These are phyloP conservation scores for Pantherophis vulpinus DNA, from an alignment of 2,797 vertebrate species.

Conservation along the genomic window DNA sequence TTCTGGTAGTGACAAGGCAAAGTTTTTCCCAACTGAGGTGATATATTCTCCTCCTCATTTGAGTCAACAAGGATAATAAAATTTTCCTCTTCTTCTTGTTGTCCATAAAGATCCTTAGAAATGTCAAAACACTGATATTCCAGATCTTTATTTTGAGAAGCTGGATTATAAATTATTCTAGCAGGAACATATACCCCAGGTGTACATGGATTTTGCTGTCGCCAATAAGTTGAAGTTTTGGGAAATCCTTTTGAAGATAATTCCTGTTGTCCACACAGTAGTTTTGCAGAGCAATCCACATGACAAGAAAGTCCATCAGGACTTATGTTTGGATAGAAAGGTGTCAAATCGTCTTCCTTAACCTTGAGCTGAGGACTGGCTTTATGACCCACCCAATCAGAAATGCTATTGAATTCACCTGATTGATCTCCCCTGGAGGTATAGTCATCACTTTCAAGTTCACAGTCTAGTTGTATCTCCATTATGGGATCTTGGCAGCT, in stretches of 20 bases:
- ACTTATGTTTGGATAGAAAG: neutral
- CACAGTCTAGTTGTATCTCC: neutral
- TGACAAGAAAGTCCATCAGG: neutral
- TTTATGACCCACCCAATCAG: neutral
- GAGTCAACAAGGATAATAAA: rapidly evolving
- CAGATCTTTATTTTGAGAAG: conserved; percentile 12
- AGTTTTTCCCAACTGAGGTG: neutral
- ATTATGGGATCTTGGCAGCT: conserved; percentile 20
- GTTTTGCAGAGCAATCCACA: conserved; percentile 18
- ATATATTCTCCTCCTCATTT: conserved; percentile 4
- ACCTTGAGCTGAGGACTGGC: conserved; percentile 1
- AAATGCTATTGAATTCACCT: conserved; percentile 2
- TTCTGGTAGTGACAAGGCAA: conserved; percentile 18
- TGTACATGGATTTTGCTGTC: neutral
- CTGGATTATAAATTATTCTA: neutral
- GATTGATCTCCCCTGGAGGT: neutral
- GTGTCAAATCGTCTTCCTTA: neutral
- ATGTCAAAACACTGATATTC: neutral
- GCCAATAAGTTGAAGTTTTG: neutral
- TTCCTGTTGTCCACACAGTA: conserved; percentile 28
- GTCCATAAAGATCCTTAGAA: neutral
- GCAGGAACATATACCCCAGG: conserved; percentile 10
- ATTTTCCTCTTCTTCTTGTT: rapidly evolving
- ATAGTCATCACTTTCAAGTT: conserved; percentile 1
- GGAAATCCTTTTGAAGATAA: neutral